Evolutionary conservation across 2,888 invertebrate species (phyloP).

Genomic region (Antheraea yamamai): DNA sequence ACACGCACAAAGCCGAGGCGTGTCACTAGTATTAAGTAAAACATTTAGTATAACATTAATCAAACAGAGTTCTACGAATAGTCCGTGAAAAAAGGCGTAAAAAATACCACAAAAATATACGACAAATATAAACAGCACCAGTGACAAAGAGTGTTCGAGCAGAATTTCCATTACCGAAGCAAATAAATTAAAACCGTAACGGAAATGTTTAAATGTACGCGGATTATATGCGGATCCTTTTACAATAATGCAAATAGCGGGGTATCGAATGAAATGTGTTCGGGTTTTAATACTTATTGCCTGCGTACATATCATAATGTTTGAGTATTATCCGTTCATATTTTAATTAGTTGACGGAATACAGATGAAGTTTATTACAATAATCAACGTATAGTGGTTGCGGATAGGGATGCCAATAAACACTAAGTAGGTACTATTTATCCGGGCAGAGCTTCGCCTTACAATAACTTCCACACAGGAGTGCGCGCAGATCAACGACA

Average conservation of each 20-base stretch:
- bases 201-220: constrained; percentile 33
- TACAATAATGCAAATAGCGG: constrained; percentile 13
- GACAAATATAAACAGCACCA: neutral
- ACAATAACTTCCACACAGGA: no score
- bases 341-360: neutral
- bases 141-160: constrained; percentile 8
- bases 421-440: no score
- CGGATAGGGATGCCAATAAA: no score
- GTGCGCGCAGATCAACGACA: no score
- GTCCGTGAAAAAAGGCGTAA: constrained; percentile 1
- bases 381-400: no score
- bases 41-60: neutral
- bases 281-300: neutral
- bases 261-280: constrained; percentile 4
- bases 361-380: neutral
- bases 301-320: neutral
- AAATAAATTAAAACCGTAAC: constrained; percentile 42
- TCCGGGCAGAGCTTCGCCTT: no score
- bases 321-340: neutral
- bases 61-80: neutral
- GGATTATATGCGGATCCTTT: constrained; percentile 35
- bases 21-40: neutral
- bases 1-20: no score
- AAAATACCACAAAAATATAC: constrained; percentile 2
- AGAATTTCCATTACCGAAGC: constrained; percentile 38